Base-by-base conservation (phyloP, 2,113 vertebrate species). In the Corythoichthys haematopterus region DNA sequence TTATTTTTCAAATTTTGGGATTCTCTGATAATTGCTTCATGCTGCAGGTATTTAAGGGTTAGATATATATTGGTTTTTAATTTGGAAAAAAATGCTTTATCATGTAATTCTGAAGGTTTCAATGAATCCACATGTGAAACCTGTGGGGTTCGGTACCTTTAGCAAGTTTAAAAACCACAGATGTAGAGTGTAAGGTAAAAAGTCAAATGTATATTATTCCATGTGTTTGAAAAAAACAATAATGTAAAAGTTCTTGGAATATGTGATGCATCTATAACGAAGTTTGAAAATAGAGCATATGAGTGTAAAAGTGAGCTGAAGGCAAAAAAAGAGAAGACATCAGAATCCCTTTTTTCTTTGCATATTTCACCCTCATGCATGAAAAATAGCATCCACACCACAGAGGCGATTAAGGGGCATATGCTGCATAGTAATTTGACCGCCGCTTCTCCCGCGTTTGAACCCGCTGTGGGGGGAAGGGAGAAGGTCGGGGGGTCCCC, bases 401-500 rank as follows among this genome's bases (percentile, higher is more conserved):
- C 13, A 16, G 37, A 64, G 58, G 68, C 40, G 14, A 72, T 77
- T 55, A 73, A 64, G 59, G 70, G 72, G 70, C 68, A 69, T 77
- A 71, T 76, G 77, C 74, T 76, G 79, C 80, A 78, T 71, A 63
- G 58, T 75, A 69, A 82, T 80, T 71, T 62, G 28, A 69, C 63
- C 50, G 36, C 73, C 67, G 53, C 69, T 70, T 66, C 67, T 71
- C 72, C 76, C 67, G 64, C 74, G 15, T 61, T 60, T 7, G 61
- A 65, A 35, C 66, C 59, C 69, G 40, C 1, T 73, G 45, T 50
- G 63, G 59, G 73, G 60, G 65, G 11, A 15, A 53, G 55, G 68
- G 55, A 15, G 6, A 20, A 35, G n/a, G 47, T 43, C 5, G 66
- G 74, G 68, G 68, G 40, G 62, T 69, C 65, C 71, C 56, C 57